phyloP scores from a whole-genome alignment of 2,113 vertebrate genomes.

The Heptranchias perlo region DNA sequence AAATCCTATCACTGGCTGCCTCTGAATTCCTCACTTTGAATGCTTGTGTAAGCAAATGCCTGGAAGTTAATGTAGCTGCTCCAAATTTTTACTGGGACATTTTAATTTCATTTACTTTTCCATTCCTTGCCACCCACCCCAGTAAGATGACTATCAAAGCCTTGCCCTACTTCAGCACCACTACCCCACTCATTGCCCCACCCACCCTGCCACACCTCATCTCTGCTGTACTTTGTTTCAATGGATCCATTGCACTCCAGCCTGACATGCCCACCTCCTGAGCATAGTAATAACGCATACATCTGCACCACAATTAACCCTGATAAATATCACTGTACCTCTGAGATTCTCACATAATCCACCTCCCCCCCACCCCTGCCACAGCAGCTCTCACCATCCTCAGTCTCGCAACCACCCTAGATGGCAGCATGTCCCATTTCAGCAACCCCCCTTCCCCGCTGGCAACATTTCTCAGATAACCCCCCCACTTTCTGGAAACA shows the following conservation, averaged over 20 bases:
- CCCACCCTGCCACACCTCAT: no score
- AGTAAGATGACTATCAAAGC: no score
- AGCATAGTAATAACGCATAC: neutral
- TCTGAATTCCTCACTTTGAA: neutral
- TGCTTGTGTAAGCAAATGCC: no score
- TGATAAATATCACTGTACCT: neutral
- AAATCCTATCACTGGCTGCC: neutral
- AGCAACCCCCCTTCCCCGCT: no score
- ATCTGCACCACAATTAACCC: neutral
- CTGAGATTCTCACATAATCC: neutral
- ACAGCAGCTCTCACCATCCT: neutral
- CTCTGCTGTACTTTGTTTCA: no score
- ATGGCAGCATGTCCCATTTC: no score
- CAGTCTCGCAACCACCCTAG: neutral
- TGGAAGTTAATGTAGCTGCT: neutral
- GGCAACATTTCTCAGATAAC: no score
- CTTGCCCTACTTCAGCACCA: no score
- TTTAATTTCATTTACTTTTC: neutral
- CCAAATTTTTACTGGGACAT: neutral
- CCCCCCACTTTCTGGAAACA: no score
- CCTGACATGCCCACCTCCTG: neutral
- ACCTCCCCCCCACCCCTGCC: neutral
- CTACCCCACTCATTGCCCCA: no score
- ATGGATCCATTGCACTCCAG: neutral
- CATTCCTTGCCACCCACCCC: neutral